Conservation (phyloP, 1,140 invertebrate genomes). For the Myzus persicae region DNA sequence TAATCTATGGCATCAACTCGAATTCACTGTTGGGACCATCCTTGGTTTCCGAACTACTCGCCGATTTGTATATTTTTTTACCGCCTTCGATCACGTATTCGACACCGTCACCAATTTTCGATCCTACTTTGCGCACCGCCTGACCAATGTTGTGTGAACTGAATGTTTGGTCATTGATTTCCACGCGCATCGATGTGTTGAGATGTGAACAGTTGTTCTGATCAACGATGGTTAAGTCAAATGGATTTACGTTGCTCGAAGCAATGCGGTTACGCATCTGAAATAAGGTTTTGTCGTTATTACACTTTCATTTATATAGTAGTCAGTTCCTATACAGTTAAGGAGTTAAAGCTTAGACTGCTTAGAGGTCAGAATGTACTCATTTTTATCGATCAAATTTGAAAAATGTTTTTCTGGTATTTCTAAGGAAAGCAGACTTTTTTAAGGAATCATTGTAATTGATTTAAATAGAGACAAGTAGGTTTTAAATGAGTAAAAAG, state of each 20-base stretch:
- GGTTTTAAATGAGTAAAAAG: neutral
- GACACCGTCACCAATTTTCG: conserved; percentile 74
- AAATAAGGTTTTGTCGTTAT: neutral
- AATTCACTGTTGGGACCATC: neutral
- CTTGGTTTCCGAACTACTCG: neutral
- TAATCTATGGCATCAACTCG: conserved; percentile 24
- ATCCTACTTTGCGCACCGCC: conserved; percentile 70
- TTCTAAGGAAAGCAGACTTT: neutral
- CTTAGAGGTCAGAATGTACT: neutral
- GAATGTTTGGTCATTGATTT: conserved; percentile 79
- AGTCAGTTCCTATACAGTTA: neutral
- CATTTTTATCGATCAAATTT: neutral
- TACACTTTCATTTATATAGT: neutral
- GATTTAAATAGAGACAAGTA: neutral
- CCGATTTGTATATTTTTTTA: conserved; percentile 70
- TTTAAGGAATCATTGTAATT: neutral
- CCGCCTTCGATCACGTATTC: conserved; percentile 68
- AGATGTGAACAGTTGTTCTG: conserved; percentile 73
- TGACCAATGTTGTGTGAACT: conserved; percentile 67
- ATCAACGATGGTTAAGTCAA: conserved; percentile 76
- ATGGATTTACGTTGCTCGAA: conserved; percentile 74
- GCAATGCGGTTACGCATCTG: conserved; percentile 72
- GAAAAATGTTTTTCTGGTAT: neutral
- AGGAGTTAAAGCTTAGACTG: neutral
- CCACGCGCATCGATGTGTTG: conserved; percentile 68